Evolutionary conservation across 2,113 vertebrate genomes (phyloP), one percentile per base, ranked within the genome.

Genomic region (Mugil cephalus): DNA sequence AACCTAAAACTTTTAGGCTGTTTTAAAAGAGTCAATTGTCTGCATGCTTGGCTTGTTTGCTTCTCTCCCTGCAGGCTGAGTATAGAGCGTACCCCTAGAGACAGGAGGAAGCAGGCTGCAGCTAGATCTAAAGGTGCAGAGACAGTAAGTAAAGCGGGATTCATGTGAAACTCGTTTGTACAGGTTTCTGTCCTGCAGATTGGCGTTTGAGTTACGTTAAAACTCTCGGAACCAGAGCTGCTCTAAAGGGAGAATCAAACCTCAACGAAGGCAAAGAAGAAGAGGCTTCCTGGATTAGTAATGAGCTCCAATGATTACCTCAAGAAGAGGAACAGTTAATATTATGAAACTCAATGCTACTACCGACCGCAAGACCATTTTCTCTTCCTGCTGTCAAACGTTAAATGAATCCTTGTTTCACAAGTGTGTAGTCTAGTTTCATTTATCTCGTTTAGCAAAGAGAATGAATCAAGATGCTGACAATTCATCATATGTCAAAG

Each of bases 111-210:
- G 36, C 18, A 10, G 66, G 50, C 45, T 39, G 5, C 43, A 19
- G 71, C 14, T 62, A 61, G 43, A 64, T 45, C 24, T 45, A 34
- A 69, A 69, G 55, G 69, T 69, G 64, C 40, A 42, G 39, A 83
- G 69, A 47, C 42, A 56, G 18, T 48, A 55, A 55, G 42, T 34
- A 51, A 18, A 38, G 13, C 54, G 30, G 24, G 12, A 15, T 19
- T 77, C 64, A 48, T 18, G 51, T 68, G 61, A 69, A 36, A 36
- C 61, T 40, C 12, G 51, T 72, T 60, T 54, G 46, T 55, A 15
- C 18, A 38, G 63, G 18, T 69, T 72, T 53, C 15, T 68, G 12
- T 48, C 0, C n/a, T 34, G 59, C 42, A 50, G 17, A 51, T 21
- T 59, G n/a, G 24, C 43, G 15, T 55, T 77, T 54, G 51, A 61